Percentiles rank a stretch among this genome's conserved stretches.
These are phyloP conservation scores for Drosophila lini DNA, from an alignment of 1,140 invertebrate genomes.

Conservation along the genomic window DNA sequence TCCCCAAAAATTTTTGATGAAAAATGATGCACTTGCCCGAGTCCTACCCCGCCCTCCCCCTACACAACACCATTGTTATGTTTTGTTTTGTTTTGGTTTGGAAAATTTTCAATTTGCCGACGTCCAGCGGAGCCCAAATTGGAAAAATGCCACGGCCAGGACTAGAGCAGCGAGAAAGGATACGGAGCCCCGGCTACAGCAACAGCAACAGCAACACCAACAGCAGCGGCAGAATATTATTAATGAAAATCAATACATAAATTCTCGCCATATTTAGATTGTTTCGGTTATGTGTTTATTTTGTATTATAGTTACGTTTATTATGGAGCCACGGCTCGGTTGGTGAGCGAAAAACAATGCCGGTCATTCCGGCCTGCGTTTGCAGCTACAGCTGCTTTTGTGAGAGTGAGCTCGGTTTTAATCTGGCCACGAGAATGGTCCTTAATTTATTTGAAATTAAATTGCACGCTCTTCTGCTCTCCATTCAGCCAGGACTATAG, in stretches of 20 bases:
- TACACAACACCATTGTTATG: constrained; percentile 60
- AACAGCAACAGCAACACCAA: not conserved
- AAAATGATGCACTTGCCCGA: constrained; percentile 77
- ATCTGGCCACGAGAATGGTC: constrained; percentile 60
- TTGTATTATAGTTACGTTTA: constrained; percentile 82
- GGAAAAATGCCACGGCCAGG: constrained; percentile 71
- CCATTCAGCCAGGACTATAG: constrained; percentile 29
- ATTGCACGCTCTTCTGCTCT: constrained; percentile 35
- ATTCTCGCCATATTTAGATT: constrained; percentile 81
- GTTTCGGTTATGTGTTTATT: constrained; percentile 81
- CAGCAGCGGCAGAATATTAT: constrained; percentile 59
- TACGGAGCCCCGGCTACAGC: constrained; percentile 1
- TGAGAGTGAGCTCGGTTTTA: constrained; percentile 44
- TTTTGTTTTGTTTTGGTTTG: constrained; percentile 74
- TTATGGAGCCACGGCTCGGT: constrained; percentile 53
- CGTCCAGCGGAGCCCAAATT: constrained; percentile 73
- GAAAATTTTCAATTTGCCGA: constrained; percentile 81
- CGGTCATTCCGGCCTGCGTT: constrained; percentile 22
- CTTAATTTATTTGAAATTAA: constrained; percentile 71
- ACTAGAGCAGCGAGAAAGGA: constrained; percentile 28
- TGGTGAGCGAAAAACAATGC: constrained; percentile 54
- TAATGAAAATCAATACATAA: constrained; percentile 82
- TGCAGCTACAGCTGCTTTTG: constrained; percentile 11
- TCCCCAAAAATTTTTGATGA: constrained; percentile 55
- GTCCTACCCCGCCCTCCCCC: not conserved